These are phyloP conservation scores for Vulpes ferrilata DNA, from an alignment of 2,113 vertebrate species.

Conservation along the genomic window DNA sequence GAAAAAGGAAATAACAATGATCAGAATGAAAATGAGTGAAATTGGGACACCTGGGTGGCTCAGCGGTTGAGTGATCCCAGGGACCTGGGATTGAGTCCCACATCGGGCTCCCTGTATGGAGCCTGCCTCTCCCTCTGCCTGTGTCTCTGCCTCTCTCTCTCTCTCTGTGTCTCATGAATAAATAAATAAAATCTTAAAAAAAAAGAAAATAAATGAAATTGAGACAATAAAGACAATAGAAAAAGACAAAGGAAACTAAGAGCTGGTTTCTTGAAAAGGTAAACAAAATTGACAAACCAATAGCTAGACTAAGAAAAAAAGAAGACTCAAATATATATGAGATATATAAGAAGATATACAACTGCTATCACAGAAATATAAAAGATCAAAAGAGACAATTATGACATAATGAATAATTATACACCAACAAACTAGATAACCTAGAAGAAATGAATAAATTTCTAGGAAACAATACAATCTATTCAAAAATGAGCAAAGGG, in stretches of 20 bases:
- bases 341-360: not conserved
- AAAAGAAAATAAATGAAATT: not conserved
- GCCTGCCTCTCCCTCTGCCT: too few species aligned
- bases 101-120: too few species aligned
- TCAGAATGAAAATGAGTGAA: not conserved
- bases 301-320: not conserved
- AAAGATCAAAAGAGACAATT: not conserved
- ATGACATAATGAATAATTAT: not conserved
- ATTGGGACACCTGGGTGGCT: not conserved
- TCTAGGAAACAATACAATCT: not conserved
- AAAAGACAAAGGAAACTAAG: not conserved
- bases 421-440: not conserved
- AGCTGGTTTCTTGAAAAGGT: not conserved
- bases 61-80: too few species aligned
- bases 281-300: not conserved
- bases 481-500: not conserved
- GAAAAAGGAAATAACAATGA: not conserved
- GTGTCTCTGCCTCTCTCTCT: too few species aligned
- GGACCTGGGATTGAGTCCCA: too few species aligned
- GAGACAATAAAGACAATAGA: not conserved
- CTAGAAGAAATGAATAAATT: slow-evolving; percentile 12
- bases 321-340: not conserved
- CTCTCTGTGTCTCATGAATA: too few species aligned
- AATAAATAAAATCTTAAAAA: too few species aligned
- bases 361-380: not conserved